Conservation (phyloP, 1,140 invertebrate genomes). For the Venturia canescens region DNA sequence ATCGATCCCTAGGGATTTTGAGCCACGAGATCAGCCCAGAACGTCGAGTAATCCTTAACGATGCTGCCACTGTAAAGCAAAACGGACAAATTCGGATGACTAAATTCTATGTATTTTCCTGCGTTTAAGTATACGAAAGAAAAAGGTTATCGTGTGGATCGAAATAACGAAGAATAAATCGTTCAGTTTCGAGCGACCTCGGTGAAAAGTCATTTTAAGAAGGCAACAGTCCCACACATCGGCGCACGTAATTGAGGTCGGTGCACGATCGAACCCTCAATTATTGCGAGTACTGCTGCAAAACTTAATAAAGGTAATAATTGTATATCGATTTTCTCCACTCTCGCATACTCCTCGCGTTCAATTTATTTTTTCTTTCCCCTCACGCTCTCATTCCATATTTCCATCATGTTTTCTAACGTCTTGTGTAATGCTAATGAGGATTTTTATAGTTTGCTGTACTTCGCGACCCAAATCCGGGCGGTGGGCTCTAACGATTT, state of each 20-base stretch:
- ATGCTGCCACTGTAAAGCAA: slow-evolving; percentile 82
- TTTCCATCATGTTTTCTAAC: not conserved
- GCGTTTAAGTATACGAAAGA: not conserved
- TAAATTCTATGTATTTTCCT: not conserved
- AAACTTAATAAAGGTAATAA: slow-evolving; percentile 24
- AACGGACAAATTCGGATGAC: not conserved
- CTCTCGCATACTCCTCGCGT: not conserved
- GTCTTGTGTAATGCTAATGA: not conserved
- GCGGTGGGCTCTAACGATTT: no score
- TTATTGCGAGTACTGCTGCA: not conserved
- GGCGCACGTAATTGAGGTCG: not conserved
- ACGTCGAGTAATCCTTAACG: slow-evolving; percentile 83
- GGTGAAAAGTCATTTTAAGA: not conserved
- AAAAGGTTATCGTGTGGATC: not conserved
- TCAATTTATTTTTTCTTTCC: not conserved
- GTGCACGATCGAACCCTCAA: slow-evolving; percentile 21
- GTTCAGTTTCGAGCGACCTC: no score
- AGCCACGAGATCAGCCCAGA: slow-evolving; percentile 80
- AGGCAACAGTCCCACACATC: not conserved
- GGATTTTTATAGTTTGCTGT: not conserved
- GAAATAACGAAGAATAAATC: not conserved
- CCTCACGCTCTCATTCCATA: not conserved
- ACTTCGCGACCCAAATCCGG: not conserved
- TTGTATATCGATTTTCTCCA: not conserved
- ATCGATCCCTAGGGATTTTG: slow-evolving; percentile 46